Evolutionary conservation across 2,113 vertebrate genomes (phyloP), one percentile per base, ranked within the genome.

Genomic region (Nyctibius bracteatus): DNA sequence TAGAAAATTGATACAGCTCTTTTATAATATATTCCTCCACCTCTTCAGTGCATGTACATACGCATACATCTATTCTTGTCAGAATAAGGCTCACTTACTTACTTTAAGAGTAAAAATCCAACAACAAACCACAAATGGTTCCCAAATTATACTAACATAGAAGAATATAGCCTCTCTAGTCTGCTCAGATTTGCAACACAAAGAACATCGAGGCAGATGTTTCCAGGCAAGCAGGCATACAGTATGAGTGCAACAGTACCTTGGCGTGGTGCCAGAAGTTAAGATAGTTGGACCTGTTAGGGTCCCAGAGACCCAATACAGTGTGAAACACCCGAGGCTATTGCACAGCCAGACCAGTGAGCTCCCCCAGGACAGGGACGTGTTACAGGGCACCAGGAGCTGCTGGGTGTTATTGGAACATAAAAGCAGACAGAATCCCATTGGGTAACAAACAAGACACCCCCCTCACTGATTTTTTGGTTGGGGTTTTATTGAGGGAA

Each of bases 331-430:
- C 7, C 13, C 1, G 3, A 65, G 28, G 22, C 17, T 67, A 6
- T 27, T n/a, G 57, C 2, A 2, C 9, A 79, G 61, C 41, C 14
- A 67, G 31, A 71, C 14, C 58, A 83, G 30, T 10, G 63, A 77
- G 43, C 15, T 81, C 23, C 22, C 10, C 21, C n/a, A 66, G 83
- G 33, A 90, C 86, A 62, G 23, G 21, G 46, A 39, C 1, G 4
- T 30, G 21, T 49, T 49, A 79, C 0, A 0, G 33, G 21, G 27
- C 2, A 5, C 8, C 39, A 65, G 14, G 18, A 84, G n/a, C 43
- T 4, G 4, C 27, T 70, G 41, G 28, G 33, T 5, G 0, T 81
- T 65, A 71, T 61, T 31, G 68, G 65, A 66, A 75, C 13, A 41
- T 14, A 84, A 81, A 86, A 88, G 23, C 19, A 55, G 81, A 19